Percentiles rank a stretch among this genome's conserved stretches.
Conservation (phyloP, 1,140 invertebrate genomes). For the Pollicipes pollicipes region DNA sequence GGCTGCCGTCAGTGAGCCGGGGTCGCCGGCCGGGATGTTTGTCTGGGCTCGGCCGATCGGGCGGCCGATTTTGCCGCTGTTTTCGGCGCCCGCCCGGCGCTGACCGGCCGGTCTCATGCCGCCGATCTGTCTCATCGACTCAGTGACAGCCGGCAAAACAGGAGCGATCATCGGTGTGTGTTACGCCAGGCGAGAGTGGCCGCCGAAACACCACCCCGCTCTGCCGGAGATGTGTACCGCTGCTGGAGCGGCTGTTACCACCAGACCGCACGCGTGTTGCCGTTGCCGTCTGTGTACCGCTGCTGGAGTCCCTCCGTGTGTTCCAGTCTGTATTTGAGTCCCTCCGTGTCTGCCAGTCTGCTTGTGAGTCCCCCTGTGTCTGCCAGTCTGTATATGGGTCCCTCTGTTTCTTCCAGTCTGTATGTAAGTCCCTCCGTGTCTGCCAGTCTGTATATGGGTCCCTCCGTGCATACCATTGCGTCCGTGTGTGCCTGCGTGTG, state of each 20-base stretch:
- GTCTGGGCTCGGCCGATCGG: not conserved
- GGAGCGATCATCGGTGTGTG: not conserved
- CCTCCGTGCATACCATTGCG: no score
- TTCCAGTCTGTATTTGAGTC: not conserved
- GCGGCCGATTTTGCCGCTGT: not conserved
- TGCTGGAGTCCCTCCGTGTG: not conserved
- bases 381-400: not conserved
- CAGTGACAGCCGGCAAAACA: no score
- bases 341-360: not conserved
- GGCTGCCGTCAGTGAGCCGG: not conserved
- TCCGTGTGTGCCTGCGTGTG: not conserved
- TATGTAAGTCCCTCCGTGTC: not conserved
- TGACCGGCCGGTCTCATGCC: no score
- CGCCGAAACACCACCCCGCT: no score
- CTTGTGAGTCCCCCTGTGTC: not conserved
- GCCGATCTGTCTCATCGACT: no score
- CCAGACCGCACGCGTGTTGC: no score
- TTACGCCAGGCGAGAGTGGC: no score
- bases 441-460: constrained; percentile 5
- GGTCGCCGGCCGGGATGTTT: no score
- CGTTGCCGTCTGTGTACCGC: not conserved
- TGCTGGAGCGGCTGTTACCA: no score
- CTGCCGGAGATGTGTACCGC: no score
- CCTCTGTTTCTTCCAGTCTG: not conserved
- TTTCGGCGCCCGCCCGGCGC: no score